Evolutionary conservation across 2,888 invertebrate species (phyloP), one percentile per base, ranked within the genome.

Genomic region (Cotesia congregata): DNA sequence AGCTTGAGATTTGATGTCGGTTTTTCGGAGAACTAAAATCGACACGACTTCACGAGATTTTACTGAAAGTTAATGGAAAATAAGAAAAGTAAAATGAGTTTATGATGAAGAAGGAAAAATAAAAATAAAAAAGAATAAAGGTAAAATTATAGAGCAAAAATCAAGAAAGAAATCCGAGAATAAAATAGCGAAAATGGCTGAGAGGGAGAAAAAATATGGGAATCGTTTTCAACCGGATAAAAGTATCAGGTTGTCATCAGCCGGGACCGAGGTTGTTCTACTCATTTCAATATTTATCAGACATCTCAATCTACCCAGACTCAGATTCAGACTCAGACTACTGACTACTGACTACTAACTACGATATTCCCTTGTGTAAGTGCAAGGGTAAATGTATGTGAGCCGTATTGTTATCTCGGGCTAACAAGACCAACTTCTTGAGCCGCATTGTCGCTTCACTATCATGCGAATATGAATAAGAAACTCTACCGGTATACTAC

Each of bases 201-300:
- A 30, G 3, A 30, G 30, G 30, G 3, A 30, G 12, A 50, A 50
- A 50, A 50, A 50, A 50, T 12, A 50, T 50, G 12, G 50, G 6
- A 6, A 50, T 50, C 50, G 62, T 62, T 62, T 62, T 62, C 62
- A 62, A 62, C 9, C 20, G 65, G 65, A 65, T 65, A 30, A 12
- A 65, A 30, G 30, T 12, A 65, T 30, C 30, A 20, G 38, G 30
- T 30, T 12, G 30, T 70, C 20, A 70, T 70, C 60, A 70, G 60
- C 20, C 70, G 40, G 59, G 70, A 41, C 67, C 41, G 40, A 61
- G 76, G 39, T 50, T 60, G 60, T 62, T 59, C 30, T 62, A 72
- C 67, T 69, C 76, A 77, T 77, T 77, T 73, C 30, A 77, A 77
- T 77, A 77, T 77, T 73, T 77, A 77, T 77, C 69, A 69, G 76